Evolutionary conservation across 2,888 invertebrate genomes (phyloP).

Genomic region (Rhagonycha fulva): DNA sequence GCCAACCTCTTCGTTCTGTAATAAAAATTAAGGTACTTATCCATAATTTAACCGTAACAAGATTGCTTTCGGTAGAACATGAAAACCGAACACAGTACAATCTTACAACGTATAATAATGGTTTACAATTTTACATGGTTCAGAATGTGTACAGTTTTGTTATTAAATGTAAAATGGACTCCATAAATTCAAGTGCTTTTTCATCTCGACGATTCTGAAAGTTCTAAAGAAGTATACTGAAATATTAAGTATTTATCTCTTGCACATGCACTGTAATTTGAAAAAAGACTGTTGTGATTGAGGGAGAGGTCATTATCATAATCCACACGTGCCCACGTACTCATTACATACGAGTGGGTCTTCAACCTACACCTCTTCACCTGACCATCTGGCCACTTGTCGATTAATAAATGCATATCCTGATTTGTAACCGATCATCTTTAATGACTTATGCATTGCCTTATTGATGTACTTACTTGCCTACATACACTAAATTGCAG

Average conservation of each 20-base stretch:
- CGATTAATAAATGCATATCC: slow-evolving; percentile 23
- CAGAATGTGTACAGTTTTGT: background rate
- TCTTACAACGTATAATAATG: background rate
- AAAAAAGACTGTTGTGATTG: slow-evolving; percentile 20
- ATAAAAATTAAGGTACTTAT: background rate
- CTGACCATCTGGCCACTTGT: slow-evolving; percentile 32
- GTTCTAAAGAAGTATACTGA: background rate
- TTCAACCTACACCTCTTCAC: slow-evolving; percentile 30
- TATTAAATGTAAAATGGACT: background rate
- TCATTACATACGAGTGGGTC: slow-evolving; percentile 31
- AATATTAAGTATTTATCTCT: background rate
- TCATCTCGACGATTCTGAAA: background rate
- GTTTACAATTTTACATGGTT: background rate
- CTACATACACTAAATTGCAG: slow-evolving; percentile 7
- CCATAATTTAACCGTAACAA: background rate
- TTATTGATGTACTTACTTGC: slow-evolving; percentile 6
- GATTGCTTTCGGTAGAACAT: background rate
- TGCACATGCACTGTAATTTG: background rate
- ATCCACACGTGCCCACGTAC: slow-evolving; percentile 37
- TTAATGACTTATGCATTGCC: slow-evolving; percentile 13
- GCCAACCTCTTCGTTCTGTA: background rate
- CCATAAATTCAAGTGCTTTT: background rate
- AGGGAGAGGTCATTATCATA: slow-evolving; percentile 23
- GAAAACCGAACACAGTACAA: background rate
- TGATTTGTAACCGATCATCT: slow-evolving; percentile 17